These are phyloP conservation scores for Proisotoma minuta DNA, from an alignment of 2,888 invertebrate species.

Conservation along the genomic window DNA sequence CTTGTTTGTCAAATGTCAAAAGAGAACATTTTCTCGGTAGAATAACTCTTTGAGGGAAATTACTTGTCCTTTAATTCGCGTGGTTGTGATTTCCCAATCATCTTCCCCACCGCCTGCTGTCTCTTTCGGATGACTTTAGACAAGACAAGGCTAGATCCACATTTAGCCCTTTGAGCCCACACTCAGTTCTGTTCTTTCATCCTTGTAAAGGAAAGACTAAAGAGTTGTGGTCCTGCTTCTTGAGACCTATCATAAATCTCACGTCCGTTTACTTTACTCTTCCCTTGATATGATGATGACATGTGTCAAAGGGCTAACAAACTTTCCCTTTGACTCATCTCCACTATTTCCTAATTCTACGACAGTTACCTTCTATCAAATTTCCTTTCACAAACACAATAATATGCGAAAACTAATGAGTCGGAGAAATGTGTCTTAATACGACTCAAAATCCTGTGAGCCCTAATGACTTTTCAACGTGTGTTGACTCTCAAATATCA, in stretches of 20 bases:
- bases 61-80: slow-evolving; percentile 45
- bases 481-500: background rate
- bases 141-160: no score
- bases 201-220: no score
- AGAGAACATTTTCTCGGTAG: slow-evolving; percentile 42
- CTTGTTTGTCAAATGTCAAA: slow-evolving; percentile 47
- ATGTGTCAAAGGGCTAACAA: slow-evolving; percentile 45
- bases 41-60: slow-evolving; percentile 45
- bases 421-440: no score
- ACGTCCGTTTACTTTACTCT: slow-evolving; percentile 37
- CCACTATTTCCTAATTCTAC: no score
- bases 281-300: slow-evolving; percentile 42
- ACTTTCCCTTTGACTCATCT: no score
- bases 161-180: no score
- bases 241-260: slow-evolving; percentile 15
- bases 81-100: slow-evolving; percentile 39
- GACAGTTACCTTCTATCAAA: no score
- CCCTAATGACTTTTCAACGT: slow-evolving; percentile 10
- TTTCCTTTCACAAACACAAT: no score
- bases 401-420: no score
- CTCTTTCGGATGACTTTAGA: no score
- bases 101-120: slow-evolving; percentile 19
- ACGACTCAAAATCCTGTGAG: background rate
- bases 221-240: no score
- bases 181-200: no score